These are phyloP conservation scores for Ptychadena robeensis DNA, from an alignment of 2,797 vertebrate genomes.

Conservation along the genomic window DNA sequence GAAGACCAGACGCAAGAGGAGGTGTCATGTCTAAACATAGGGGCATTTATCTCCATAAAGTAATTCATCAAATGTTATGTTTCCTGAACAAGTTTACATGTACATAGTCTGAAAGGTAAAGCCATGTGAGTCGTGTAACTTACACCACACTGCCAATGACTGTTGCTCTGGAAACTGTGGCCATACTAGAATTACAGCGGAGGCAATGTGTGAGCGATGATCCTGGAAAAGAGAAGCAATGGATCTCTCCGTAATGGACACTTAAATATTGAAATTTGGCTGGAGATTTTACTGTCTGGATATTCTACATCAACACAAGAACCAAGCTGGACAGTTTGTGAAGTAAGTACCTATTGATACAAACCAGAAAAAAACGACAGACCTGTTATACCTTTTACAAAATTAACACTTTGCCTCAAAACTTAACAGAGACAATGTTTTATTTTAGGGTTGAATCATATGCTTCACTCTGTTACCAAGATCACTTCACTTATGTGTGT, in stretches of 20 bases:
- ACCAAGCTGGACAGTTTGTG: neutral
- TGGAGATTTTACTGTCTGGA: neutral
- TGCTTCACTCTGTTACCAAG: no score
- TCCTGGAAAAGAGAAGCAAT: conserved; percentile 65
- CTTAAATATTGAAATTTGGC: neutral
- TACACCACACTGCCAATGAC: conserved; percentile 56
- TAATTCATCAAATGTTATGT: conserved; percentile 59
- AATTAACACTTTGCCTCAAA: neutral
- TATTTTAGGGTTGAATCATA: no score
- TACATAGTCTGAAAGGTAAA: conserved; percentile 43
- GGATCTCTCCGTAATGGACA: neutral
- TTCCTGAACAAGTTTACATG: conserved; percentile 42
- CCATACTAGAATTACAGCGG: conserved; percentile 71
- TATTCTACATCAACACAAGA: neutral
- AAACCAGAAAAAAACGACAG: neutral
- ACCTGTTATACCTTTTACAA: neutral
- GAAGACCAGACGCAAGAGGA: conserved; percentile 50
- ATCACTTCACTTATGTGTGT: no score
- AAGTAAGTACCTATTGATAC: conserved; percentile 13
- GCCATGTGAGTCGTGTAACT: conserved; percentile 33
- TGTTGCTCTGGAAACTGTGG: conserved; percentile 75
- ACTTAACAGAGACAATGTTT: neutral
- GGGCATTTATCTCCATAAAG: conserved; percentile 35
- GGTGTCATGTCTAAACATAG: conserved; percentile 37
- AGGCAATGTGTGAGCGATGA: conserved; percentile 59